Evolutionary conservation across 2,113 vertebrate genomes (phyloP).

Genomic region (Psammodynastes pulverulentus): DNA sequence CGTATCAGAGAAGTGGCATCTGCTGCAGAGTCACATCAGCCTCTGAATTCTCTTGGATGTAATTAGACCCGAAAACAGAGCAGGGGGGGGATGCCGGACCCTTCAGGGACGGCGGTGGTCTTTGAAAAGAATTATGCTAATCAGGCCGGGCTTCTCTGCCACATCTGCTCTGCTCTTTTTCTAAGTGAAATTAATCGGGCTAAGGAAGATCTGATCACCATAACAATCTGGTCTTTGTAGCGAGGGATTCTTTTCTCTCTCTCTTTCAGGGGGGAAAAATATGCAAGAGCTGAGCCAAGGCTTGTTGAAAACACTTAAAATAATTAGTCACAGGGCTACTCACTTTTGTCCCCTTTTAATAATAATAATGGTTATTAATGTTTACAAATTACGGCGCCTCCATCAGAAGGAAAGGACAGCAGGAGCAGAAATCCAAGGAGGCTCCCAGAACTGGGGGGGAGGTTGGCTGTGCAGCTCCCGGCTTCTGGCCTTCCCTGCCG

Average conservation of each 20-base stretch:
- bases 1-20: conserved; percentile 60
- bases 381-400: conserved; percentile 70
- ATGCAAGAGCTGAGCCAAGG: conserved; percentile 70
- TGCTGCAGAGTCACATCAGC: conserved; percentile 53
- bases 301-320: conserved; percentile 74
- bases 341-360: conserved; percentile 70
- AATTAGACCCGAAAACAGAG: conserved; percentile 63
- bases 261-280: conserved; percentile 12
- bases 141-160: conserved; percentile 70
- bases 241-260: conserved; percentile 40
- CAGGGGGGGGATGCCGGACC: conserved; percentile 62
- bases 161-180: conserved; percentile 74
- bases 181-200: conserved; percentile 73
- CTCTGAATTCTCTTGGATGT: conserved; percentile 57
- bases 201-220: conserved; percentile 69
- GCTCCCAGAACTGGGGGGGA: background rate
- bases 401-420: conserved; percentile 48
- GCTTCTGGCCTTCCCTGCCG: background rate
- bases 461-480: too few relatives aligned
- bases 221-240: conserved; percentile 73
- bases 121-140: conserved; percentile 68
- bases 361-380: conserved; percentile 75
- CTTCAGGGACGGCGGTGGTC: conserved; percentile 65
- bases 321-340: conserved; percentile 76
- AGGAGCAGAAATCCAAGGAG: conserved; percentile 19